Base-by-base conservation (phyloP, 2,888 invertebrate species). In the Bursaphelenchus okinawaensis region DNA sequence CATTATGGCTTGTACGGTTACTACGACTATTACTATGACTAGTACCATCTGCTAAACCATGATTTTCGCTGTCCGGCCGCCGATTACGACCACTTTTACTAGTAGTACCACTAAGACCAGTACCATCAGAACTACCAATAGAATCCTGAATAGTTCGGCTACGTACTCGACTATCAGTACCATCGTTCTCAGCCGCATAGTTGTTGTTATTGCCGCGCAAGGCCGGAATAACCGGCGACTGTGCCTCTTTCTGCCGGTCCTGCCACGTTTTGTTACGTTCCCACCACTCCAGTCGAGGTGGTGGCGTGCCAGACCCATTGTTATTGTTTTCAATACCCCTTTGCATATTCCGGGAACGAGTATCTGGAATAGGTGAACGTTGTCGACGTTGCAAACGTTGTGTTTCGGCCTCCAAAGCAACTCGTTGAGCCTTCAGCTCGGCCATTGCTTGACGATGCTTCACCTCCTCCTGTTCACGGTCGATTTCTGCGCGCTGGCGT, bases 161-260 rank as follows among this genome's bases (percentile, higher is more conserved):
- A n/a, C n/a, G n/a, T n/a, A n/a, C n/a, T n/a, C n/a, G n/a, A 19
- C 60, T n/a, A 7, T 1, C 16, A 20, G 19, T 51, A 20, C 60
- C 12, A 50, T 19, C 40, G 40, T 16, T 1, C 3, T 2, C 40
- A 4, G 16, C 16, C 16, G 12, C 1, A 12, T 12, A n/a, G 3
- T 40, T n/a, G 40, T 40, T 40, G 40, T 12, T 40, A n/a, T n/a
- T 12, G 6, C n/a, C n/a, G 16, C 40, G 40, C 40, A 40, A 26
- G 12, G 72, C 64, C n/a, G 71, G 70, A 22, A 72, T 28, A 12
- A 60, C 68, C n/a, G 71, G 70, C 9, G 67, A 72, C 23, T 52
- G 66, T 12, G 23, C 24, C 16, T 27, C 20, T 28, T 52, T 40
- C 19, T 40, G 40, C 3, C 40, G 40, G 16, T 59, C 60, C 22